Percentiles rank a stretch among this genome's conserved stretches.
Evolutionary conservation across 1,140 invertebrate genomes (phyloP).

Genomic region (Drosophila asahinai): DNA sequence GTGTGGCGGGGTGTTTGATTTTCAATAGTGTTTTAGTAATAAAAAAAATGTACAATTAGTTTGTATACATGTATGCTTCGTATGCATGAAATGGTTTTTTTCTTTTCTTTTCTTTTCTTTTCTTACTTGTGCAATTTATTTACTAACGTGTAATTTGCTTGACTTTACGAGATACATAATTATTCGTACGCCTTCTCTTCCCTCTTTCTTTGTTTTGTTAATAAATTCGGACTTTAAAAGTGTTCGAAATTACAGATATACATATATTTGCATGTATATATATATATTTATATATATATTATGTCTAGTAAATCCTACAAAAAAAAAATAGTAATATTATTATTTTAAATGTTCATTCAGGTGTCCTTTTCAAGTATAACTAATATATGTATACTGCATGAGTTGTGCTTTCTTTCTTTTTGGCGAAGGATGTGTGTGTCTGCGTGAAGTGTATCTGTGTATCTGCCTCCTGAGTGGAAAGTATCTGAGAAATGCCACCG

Average conservation of each 20-base stretch:
- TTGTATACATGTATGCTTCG: constrained; percentile 51
- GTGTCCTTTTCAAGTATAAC: constrained; percentile 46
- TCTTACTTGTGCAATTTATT: constrained; percentile 62
- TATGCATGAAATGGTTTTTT: constrained; percentile 41
- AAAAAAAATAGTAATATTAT: constrained; percentile 58
- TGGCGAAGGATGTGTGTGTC: constrained; percentile 24
- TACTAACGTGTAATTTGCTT: constrained; percentile 56
- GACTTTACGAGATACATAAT: constrained; percentile 33
- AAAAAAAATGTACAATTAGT: constrained; percentile 68
- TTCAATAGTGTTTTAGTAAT: constrained; percentile 55
- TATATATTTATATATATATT: constrained; percentile 45
- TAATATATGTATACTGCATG: constrained; percentile 25
- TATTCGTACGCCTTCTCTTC: constrained; percentile 22
- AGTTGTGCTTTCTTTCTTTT: constrained; percentile 18
- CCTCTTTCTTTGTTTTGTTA: constrained; percentile 30
- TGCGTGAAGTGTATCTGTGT: constrained; percentile 17
- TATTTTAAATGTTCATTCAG: constrained; percentile 39
- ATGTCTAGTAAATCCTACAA: constrained; percentile 74
- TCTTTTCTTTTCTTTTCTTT: constrained; percentile 25
- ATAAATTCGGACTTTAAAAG: constrained; percentile 80
- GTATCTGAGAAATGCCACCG: constrained; percentile 69
- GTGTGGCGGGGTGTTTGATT: constrained; percentile 23
- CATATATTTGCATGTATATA: constrained; percentile 34
- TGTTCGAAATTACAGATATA: constrained; percentile 75
- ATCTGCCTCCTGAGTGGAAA: constrained; percentile 37